phyloP scores from a whole-genome alignment of 1,140 invertebrate species.

The Maniola jurtina region DNA sequence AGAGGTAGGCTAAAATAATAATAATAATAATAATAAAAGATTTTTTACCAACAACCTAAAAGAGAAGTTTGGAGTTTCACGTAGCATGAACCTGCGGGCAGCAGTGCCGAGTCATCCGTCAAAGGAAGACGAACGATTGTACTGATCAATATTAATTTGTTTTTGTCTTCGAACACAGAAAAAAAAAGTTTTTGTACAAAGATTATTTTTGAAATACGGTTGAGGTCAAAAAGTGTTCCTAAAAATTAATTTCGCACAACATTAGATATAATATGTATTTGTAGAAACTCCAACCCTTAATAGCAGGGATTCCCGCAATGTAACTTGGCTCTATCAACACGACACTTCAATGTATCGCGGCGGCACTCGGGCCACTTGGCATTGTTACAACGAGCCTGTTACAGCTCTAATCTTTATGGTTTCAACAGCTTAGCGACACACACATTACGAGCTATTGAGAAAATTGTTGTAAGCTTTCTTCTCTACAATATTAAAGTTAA shows the following conservation, averaged over 20 bases:
- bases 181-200: too few relatives aligned
- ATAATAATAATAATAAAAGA: too few relatives aligned
- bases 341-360: not conserved
- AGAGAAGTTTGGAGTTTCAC: not conserved
- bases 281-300: not conserved
- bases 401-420: not conserved
- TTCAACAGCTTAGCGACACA: not conserved
- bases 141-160: conserved; percentile 7
- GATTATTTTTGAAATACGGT: too few relatives aligned
- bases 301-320: not conserved
- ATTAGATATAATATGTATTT: not conserved
- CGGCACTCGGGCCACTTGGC: not conserved
- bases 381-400: not conserved
- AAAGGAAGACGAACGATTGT: conserved; percentile 18
- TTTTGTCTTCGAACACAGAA: too few relatives aligned
- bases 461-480: too few relatives aligned
- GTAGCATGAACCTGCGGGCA: not conserved
- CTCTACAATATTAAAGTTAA: too few relatives aligned
- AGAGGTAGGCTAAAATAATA: too few relatives aligned
- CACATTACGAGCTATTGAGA: too few relatives aligned
- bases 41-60: conserved; percentile 7
- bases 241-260: too few relatives aligned
- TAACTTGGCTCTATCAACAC: not conserved
- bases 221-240: too few relatives aligned
- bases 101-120: conserved; percentile 9